phyloP scores from a whole-genome alignment of 2,888 invertebrate species.

The Machimus rusticus region DNA sequence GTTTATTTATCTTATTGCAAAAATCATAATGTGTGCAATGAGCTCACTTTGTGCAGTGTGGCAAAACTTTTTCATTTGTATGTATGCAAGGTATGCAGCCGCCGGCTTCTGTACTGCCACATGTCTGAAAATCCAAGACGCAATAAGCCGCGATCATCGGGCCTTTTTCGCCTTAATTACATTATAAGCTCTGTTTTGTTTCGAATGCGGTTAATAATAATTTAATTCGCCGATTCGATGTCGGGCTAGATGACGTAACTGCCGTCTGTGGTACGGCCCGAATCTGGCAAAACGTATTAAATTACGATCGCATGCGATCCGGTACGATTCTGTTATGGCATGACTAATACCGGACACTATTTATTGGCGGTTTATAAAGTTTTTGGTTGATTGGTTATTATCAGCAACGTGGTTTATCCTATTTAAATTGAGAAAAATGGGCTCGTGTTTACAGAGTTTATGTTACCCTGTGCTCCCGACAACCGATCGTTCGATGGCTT shows the following conservation, averaged over 20 bases:
- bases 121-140: background rate
- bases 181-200: background rate
- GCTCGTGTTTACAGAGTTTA: background rate
- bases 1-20: constrained; percentile 1
- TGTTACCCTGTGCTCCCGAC: background rate
- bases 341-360: background rate
- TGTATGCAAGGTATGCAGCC: background rate
- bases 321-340: background rate
- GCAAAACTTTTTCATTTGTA: background rate
- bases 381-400: constrained; percentile 38
- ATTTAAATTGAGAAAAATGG: background rate
- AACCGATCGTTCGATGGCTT: background rate
- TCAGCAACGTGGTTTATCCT: constrained; percentile 22
- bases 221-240: background rate
- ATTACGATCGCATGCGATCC: background rate
- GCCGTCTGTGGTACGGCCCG: background rate
- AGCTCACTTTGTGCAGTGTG: background rate
- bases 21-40: background rate
- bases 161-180: background rate
- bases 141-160: background rate
- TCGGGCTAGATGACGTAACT: constrained; percentile 3
- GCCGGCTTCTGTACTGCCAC: background rate
- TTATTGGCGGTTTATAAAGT: background rate
- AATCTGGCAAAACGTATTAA: background rate
- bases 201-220: background rate